A percentile compares a stretch with the other conserved stretches of the same genome.
Evolutionary conservation across 2,888 invertebrate genomes (phyloP).

Genomic region (Tuta absoluta): DNA sequence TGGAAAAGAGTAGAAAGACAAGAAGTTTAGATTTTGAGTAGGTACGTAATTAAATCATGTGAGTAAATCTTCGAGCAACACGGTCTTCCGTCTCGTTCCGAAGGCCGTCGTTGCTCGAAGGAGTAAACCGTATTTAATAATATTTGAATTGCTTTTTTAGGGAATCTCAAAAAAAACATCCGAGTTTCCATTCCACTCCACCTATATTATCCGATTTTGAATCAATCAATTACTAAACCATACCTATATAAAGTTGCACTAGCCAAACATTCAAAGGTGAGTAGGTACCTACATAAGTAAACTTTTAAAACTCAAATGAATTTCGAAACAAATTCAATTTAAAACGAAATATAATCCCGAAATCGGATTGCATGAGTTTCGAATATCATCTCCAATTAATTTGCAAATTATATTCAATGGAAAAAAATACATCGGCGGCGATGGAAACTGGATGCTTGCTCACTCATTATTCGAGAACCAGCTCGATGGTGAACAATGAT

Average conservation of each 20-base stretch:
- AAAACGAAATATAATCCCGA: slow-evolving; percentile 21
- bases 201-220: too few relatives aligned
- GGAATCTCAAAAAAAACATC: too few relatives aligned
- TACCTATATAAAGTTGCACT: neutral
- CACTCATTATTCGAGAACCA: slow-evolving; percentile 29
- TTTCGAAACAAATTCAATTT: slow-evolving; percentile 23
- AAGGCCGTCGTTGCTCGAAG: too few relatives aligned
- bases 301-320: slow-evolving; percentile 10
- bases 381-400: slow-evolving; percentile 57
- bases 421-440: slow-evolving; percentile 36
- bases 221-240: neutral
- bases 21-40: neutral
- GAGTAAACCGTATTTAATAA: too few relatives aligned
- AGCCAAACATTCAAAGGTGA: neutral
- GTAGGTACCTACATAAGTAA: too few relatives aligned
- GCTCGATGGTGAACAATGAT: slow-evolving; percentile 24
- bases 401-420: slow-evolving; percentile 52
- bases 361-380: slow-evolving; percentile 32
- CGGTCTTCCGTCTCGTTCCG: too few relatives aligned
- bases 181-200: too few relatives aligned
- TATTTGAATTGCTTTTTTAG: too few relatives aligned
- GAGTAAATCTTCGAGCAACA: too few relatives aligned
- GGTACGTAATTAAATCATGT: too few relatives aligned
- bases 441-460: slow-evolving; percentile 28
- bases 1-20: slow-evolving; percentile 48